Base-by-base conservation (phyloP, 2,888 invertebrate genomes). In the Erebia palarica region DNA sequence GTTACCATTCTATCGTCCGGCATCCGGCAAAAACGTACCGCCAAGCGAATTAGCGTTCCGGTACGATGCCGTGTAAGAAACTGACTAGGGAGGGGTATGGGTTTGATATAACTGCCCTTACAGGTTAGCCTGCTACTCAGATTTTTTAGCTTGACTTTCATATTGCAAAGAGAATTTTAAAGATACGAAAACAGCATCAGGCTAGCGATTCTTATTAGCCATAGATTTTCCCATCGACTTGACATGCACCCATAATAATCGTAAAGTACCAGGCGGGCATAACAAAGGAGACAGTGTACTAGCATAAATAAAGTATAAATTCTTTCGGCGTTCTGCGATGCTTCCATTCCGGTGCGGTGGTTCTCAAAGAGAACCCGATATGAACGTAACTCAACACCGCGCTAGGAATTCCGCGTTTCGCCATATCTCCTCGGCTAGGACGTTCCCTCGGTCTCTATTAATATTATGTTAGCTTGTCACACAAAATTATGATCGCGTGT, bases 301-400 rank as follows among this genome's bases (percentile, higher is more conserved):
- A 73, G 77, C 77, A 79, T 79, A 79, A 79, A 80, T 81, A 80
- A 79, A 78, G 77, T 80, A 80, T 80, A 80, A 80, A 81, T 79
- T 80, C 79, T 79, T 80, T 78, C 78, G 76, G 78, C 74, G 78
- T 78, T 73, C 78, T 70, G 73, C 77, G 81, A 80, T 82, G 82
- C 84, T 82, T 79, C 81, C 78, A 84, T 84, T 83, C 84, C 83
- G 80, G 81, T 73, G 85, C 85, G 85, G 85, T 80, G 82, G 78
- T 73, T 80, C 79, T 85, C 89, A 89, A 89, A 89, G 88, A 80
- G 79, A 86, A 87, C 84, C 76, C 80, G 85, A 87, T 83, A 84
- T 82, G 74, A 74, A 79, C 81, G 88, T 86, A 88, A 88, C 84
- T 83, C 83, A 84, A 88, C 82, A 87, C 87, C 79, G 86, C 80